phyloP scores from a whole-genome alignment of 2,797 vertebrate species.

The Sciurus vulgaris region DNA sequence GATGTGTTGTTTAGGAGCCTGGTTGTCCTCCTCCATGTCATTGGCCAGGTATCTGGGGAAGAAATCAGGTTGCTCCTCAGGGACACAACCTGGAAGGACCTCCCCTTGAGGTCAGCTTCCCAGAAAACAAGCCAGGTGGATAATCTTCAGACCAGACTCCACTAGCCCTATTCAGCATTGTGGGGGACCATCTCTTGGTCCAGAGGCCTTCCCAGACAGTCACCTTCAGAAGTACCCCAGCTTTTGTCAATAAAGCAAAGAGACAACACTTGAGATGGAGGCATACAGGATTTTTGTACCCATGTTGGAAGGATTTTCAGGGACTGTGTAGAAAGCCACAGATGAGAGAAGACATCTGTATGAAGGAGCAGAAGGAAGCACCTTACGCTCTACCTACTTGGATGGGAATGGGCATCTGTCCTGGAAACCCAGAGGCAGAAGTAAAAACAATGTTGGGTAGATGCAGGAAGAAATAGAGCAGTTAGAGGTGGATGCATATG shows the following conservation, averaged over 20 bases:
- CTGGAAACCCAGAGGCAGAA: not conserved
- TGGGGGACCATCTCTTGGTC: not conserved
- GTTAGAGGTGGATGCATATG: rapidly evolving
- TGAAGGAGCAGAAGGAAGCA: too few species aligned
- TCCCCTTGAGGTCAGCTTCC: not conserved
- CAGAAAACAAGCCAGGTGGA: too few species aligned
- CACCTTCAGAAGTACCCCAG: too few species aligned
- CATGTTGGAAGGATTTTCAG: not conserved
- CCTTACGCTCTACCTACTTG: too few species aligned
- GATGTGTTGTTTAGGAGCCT: constrained; percentile 37
- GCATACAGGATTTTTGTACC: too few species aligned
- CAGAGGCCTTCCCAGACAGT: too few species aligned
- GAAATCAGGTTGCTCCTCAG: not conserved
- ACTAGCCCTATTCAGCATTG: not conserved
- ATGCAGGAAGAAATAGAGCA: not conserved
- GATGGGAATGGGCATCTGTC: too few species aligned
- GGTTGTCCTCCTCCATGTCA: constrained; percentile 58
- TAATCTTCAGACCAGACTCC: rapidly evolving
- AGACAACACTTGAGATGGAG: too few species aligned
- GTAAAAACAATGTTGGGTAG: too few species aligned
- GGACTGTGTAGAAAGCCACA: too few species aligned
- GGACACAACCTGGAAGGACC: not conserved
- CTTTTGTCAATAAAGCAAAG: too few species aligned
- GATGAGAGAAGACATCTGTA: not conserved
- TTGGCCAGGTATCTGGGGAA: constrained; percentile 67